phyloP scores from a whole-genome alignment of 2,797 vertebrate genomes.

The Rhabdomys pumilio region DNA sequence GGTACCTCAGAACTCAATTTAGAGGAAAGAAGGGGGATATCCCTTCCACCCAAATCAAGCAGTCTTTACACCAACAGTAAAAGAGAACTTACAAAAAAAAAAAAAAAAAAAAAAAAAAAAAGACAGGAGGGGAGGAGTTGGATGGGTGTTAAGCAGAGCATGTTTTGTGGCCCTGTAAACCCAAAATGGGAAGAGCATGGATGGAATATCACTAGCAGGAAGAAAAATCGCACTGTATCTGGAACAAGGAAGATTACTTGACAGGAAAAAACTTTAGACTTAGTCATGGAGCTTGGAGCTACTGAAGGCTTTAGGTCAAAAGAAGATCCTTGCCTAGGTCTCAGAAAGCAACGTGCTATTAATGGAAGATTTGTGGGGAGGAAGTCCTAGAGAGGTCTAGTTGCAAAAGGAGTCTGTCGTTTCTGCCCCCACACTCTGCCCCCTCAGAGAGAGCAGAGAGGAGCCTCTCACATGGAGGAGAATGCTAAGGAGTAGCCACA shows the following conservation, averaged over 20 bases:
- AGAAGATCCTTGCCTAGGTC: not conserved
- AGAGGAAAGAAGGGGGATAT: not conserved
- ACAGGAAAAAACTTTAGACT: not conserved
- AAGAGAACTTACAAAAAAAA: not conserved
- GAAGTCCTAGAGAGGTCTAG: not conserved
- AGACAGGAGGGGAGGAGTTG: not conserved
- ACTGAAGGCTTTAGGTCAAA: not conserved
- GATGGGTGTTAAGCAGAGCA: not conserved
- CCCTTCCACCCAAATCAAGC: not conserved
- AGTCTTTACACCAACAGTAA: not conserved
- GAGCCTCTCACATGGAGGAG: not conserved
- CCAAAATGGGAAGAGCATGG: not conserved
- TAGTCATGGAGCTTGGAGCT: not conserved
- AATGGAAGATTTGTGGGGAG: not conserved
- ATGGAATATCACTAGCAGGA: not conserved
- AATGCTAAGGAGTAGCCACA: not conserved
- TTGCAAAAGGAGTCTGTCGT: rapidly evolving
- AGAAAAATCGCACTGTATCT: not conserved
- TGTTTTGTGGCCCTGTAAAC: rapidly evolving
- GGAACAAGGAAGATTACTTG: not conserved
- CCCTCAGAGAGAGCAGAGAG: not conserved
- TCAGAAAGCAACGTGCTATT: not conserved
- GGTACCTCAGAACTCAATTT: not conserved
- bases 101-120: not conserved
- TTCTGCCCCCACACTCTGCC: too few relatives aligned